Base-by-base conservation (phyloP, 2,797 vertebrate species). In the Smutsia temminckii region DNA sequence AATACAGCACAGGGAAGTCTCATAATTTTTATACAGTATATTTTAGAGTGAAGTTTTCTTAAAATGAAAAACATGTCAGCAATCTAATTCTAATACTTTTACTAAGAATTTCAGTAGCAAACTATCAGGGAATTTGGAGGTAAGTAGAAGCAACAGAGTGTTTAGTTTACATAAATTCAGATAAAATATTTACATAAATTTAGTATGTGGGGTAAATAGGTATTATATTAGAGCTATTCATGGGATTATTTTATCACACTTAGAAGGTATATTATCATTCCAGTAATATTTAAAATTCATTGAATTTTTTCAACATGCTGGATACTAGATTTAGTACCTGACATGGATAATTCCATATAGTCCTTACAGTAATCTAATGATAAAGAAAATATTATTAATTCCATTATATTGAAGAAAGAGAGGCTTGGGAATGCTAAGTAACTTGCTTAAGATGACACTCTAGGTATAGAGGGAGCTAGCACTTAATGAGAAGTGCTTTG, bases 51-150 rank as follows among this genome's bases (percentile, higher is more conserved):
- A 66, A 74, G 90, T 88, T 96, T 89, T 69, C 64, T 81, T 75
- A 95, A 96, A 95, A 77, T 90, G 72, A 95, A 97, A 97, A 91
- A 61, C 13, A 95, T 86, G 89, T 86, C 64, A 53, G 23, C 53
- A 89, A 74, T 72, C 63, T 72, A 97, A 72, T 78, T 95, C 63
- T 85, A 95, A 93, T 89, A 90, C 12, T 89, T 95, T 95, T 80
- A 91, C 79, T 71, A 95, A 85, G 90, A 97, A 84, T 42, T 89
- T 68, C 4, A 93, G 37, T 53, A 61, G 17, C 34, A 95, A 68
- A 7, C 11, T 93, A 84, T 89, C 51, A 83, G 29, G 71, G 0
- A 77, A 93, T 96, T 94, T 95, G 68, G 51, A 85, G 16, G 27
- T 55, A 91, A 92, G 21, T 86, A 81, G 87, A 95, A 51, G 0